Conservation (phyloP, 2,888 invertebrate genomes). For the Sinotaia quadrata region DNA sequence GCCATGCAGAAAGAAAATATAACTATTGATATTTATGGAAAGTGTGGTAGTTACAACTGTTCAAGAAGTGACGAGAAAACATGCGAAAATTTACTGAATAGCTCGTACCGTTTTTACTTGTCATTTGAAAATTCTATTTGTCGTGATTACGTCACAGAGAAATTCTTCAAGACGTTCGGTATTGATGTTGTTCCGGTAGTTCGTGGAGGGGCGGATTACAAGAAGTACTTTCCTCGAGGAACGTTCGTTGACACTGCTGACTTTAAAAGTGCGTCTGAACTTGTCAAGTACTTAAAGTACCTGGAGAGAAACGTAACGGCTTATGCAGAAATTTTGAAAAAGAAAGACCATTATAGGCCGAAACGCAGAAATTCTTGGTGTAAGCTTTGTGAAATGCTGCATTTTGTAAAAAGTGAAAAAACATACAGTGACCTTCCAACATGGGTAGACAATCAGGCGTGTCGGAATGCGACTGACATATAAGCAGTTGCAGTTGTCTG, state of each 20-base stretch:
- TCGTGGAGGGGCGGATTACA: slow-evolving; percentile 31
- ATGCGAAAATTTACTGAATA: too few species aligned
- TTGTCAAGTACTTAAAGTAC: slow-evolving; percentile 17
- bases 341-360: slow-evolving; percentile 6
- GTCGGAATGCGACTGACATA: neutral
- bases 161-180: slow-evolving; percentile 34
- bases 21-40: slow-evolving; percentile 44
- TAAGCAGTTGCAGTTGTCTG: too few species aligned
- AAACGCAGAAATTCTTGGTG: neutral
- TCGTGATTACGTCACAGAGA: slow-evolving; percentile 45
- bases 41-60: too few species aligned
- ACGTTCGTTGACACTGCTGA: slow-evolving; percentile 27
- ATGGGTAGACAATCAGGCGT: neutral
- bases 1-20: slow-evolving; percentile 42
- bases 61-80: too few species aligned
- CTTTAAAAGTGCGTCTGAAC: slow-evolving; percentile 16
- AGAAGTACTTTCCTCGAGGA: slow-evolving; percentile 14
- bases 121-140: slow-evolving; percentile 48
- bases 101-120: slow-evolving; percentile 39
- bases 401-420: neutral
- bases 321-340: slow-evolving; percentile 5
- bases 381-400: slow-evolving; percentile 6
- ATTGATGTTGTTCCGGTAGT: slow-evolving; percentile 31
- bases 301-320: slow-evolving; percentile 8
- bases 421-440: neutral